Evolutionary conservation across 2,888 invertebrate genomes (phyloP), one percentile per base, ranked within the genome.

Genomic region (Stenoptilia bipunctidactyla): DNA sequence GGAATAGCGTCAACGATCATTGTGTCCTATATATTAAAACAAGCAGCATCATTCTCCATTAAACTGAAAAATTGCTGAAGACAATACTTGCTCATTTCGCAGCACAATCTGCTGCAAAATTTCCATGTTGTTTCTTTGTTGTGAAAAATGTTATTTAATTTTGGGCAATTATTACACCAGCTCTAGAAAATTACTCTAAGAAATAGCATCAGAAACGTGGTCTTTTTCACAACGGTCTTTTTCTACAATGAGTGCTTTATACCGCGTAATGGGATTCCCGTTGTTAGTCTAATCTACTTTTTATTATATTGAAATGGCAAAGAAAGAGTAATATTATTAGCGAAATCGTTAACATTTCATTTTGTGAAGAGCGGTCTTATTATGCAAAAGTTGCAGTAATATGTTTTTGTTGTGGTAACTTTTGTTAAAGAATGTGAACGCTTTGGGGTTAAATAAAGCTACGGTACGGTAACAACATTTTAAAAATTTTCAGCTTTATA

Each of bases 101-200:
- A 59, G 53, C 60, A 61, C 34, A 64, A 66, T 65, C 61, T 58
- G 59, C 65, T 60, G 53, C 61, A 61, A 64, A 66, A 67, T 73
- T 72, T 69, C 60, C 67, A 65, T 68, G 62, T 65, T 67, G 67
- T 70, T 74, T 71, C 73, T 72, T 71, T 74, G 71, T 77, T 73
- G 71, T 74, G 73, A 77, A 75, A 72, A 74, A 71, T 79, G 65
- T 76, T 76, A 79, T 82, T 80, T 80, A 79, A 82, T 82, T 80
- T 74, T 56, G 51, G 63, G 72, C 79, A 82, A 80, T 82, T 76
- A 82, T 82, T 80, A 77, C 76, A 74, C 68, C 72, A 75, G 74
- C 73, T 80, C 71, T 72, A 67, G 75, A 65, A 66, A 79, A 82
- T 82, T 82, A 80, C 82, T 77, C 79, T 52, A 70, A 79, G 80